Evolutionary conservation across 1,140 invertebrate species (phyloP).

Genomic region (Bombus difficillimus): DNA sequence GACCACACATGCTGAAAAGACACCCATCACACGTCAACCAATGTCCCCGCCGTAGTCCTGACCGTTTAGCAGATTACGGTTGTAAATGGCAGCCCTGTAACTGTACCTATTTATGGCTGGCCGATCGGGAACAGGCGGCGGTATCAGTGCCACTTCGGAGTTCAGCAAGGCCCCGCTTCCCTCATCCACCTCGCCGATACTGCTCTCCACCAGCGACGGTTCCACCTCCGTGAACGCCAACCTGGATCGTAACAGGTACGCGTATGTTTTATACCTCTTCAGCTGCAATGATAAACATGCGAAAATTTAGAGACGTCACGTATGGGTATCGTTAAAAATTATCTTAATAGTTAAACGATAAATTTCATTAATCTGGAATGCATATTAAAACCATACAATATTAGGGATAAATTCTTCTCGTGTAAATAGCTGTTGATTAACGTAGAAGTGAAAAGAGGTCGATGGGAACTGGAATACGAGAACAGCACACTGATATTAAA

Average conservation of each 20-base stretch:
- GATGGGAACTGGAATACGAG: not conserved
- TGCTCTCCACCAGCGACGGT: conserved; percentile 86
- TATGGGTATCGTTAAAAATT: too few species aligned
- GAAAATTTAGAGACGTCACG: not conserved
- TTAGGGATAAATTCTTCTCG: not conserved
- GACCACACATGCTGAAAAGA: conserved; percentile 91
- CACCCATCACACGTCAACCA: conserved; percentile 90
- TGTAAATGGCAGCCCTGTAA: conserved; percentile 89
- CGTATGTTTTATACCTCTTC: conserved; percentile 94
- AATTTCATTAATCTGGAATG: too few species aligned
- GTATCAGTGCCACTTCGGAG: conserved; percentile 77
- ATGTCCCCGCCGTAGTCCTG: conserved; percentile 85
- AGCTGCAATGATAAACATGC: conserved; percentile 84
- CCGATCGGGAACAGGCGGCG: conserved; percentile 82
- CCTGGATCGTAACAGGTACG: conserved; percentile 90
- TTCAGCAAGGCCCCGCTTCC: conserved; percentile 76
- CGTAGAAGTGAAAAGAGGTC: not conserved
- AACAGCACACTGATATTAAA: not conserved
- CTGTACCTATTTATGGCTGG: conserved; percentile 91
- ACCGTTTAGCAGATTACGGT: conserved; percentile 84
- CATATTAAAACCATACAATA: not conserved
- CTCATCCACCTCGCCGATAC: conserved; percentile 91
- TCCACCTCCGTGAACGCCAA: conserved; percentile 86
- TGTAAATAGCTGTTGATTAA: not conserved
- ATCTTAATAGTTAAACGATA: not conserved